Percentiles rank a stretch among this genome's conserved stretches.
phyloP scores from a whole-genome alignment of 2,888 invertebrate genomes.

The Amiota mariae region DNA sequence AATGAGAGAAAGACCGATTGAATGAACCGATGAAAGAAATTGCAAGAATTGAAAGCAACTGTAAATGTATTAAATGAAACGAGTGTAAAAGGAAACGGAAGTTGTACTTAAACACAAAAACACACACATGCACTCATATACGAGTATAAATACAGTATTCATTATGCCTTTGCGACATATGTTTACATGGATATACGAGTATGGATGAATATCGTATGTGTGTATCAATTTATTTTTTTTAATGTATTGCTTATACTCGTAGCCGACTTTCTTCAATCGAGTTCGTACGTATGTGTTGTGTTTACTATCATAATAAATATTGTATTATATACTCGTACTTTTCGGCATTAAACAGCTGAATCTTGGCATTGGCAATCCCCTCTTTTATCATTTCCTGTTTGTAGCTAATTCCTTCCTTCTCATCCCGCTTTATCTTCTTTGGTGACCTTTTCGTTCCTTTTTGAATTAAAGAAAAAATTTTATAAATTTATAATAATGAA shows the following conservation, averaged over 20 bases:
- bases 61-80: slow-evolving; percentile 43
- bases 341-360: slow-evolving; percentile 33
- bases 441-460: neutral
- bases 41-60: slow-evolving; percentile 34
- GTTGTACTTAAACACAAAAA: slow-evolving; percentile 21
- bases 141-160: slow-evolving; percentile 52
- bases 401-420: too few relatives aligned
- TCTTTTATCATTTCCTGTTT: too few relatives aligned
- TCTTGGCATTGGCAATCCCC: neutral
- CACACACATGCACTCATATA: slow-evolving; percentile 33
- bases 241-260: slow-evolving; percentile 7
- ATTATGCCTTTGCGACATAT: slow-evolving; percentile 39
- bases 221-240: slow-evolving; percentile 1
- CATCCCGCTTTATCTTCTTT: too few relatives aligned
- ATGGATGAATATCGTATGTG: slow-evolving; percentile 32
- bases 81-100: slow-evolving; percentile 47
- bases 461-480: slow-evolving; percentile 9
- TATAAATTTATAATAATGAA: slow-evolving; percentile 22
- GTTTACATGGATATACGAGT: slow-evolving; percentile 31
- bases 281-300: slow-evolving; percentile 6
- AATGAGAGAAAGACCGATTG: neutral
- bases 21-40: slow-evolving; percentile 1
- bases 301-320: slow-evolving; percentile 58
- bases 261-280: slow-evolving; percentile 6
- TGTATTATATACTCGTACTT: slow-evolving; percentile 56